phyloP scores from a whole-genome alignment of 2,888 invertebrate species.

The Polia nebulosa region DNA sequence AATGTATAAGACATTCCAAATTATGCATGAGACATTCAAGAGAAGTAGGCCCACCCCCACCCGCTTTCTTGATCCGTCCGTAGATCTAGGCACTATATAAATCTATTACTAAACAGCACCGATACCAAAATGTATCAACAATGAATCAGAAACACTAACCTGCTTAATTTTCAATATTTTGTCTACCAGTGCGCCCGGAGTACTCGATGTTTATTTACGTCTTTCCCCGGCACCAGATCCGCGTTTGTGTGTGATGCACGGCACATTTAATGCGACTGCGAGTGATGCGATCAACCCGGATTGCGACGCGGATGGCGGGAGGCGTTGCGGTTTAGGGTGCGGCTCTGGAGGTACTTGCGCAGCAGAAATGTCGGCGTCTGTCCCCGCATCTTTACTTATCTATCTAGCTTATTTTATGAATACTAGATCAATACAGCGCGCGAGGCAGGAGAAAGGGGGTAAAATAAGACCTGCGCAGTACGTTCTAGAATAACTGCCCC shows the following conservation, averaged over 20 bases:
- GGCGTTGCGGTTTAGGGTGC: background rate
- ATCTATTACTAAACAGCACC: no score
- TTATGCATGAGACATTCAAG: background rate
- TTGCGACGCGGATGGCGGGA: background rate
- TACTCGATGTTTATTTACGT: background rate
- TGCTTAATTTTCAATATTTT: background rate
- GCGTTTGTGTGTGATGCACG: background rate
- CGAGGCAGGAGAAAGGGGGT: no score
- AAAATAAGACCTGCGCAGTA: background rate
- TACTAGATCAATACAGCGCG: background rate
- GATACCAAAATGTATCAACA: background rate
- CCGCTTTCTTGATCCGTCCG: background rate
- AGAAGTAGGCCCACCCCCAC: background rate
- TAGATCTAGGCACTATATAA: background rate
- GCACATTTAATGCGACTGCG: background rate
- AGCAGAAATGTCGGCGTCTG: background rate
- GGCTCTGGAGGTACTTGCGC: background rate
- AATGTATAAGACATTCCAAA: no score
- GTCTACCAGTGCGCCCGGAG: background rate
- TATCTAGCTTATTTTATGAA: background rate
- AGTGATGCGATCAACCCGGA: no score
- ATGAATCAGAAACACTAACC: slow-evolving; percentile 1
- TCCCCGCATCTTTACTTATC: background rate
- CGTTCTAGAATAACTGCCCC: background rate
- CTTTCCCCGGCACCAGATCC: background rate